These are phyloP conservation scores for Maniola hyperantus DNA, from an alignment of 2,888 invertebrate genomes.

Conservation along the genomic window DNA sequence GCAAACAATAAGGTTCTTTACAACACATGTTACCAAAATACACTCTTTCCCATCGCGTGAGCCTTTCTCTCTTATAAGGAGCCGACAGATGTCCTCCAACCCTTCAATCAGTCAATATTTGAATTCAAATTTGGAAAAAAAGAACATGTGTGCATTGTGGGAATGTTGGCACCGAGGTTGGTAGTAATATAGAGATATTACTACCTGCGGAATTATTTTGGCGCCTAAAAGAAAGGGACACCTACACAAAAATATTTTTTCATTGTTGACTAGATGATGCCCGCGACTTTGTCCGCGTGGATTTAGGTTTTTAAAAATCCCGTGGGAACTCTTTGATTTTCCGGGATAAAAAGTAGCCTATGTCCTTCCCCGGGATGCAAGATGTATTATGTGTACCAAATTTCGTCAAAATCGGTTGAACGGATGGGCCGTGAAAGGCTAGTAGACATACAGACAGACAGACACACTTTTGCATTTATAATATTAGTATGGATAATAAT, in stretches of 20 bases:
- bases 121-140: constrained; percentile 58
- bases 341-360: no score
- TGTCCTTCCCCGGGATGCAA: no score
- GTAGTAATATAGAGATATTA: constrained; percentile 11
- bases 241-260: not conserved
- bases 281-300: no score
- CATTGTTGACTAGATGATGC: not conserved
- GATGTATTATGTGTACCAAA: no score
- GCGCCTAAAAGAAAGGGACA: constrained; percentile 8
- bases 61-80: constrained; percentile 59
- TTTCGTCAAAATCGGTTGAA: no score
- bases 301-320: no score
- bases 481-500: no score
- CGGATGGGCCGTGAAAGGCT: no score
- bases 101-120: constrained; percentile 82
- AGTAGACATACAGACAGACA: no score
- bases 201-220: constrained; percentile 21
- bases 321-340: no score
- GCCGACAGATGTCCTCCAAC: constrained; percentile 73
- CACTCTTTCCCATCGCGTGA: constrained; percentile 55
- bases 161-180: constrained; percentile 41
- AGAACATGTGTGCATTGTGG: constrained; percentile 55
- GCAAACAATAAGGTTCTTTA: constrained; percentile 52
- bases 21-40: constrained; percentile 58
- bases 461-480: no score